phyloP scores from a whole-genome alignment of 2,888 invertebrate species.

The Girardia tigrina region DNA sequence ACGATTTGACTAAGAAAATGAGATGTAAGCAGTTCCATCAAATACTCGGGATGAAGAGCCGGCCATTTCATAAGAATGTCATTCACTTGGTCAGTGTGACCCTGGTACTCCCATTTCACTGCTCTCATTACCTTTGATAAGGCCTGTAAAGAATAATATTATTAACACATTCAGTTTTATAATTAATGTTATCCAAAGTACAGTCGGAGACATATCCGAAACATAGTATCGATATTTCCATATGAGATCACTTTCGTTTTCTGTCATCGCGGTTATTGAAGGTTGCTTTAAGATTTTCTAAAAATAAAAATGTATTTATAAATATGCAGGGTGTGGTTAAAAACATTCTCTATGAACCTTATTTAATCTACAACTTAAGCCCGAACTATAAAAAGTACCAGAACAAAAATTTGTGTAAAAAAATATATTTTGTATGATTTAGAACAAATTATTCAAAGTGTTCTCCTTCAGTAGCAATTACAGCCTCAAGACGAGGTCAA shows the following conservation, averaged over 20 bases:
- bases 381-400: too few relatives aligned
- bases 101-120: conserved; percentile 78
- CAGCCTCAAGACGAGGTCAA: too few relatives aligned
- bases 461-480: too few relatives aligned
- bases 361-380: too few relatives aligned
- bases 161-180: too few relatives aligned
- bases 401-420: too few relatives aligned
- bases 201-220: conserved; percentile 61
- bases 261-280: conserved; percentile 21
- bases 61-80: conserved; percentile 75
- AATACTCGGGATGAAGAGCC: conserved; percentile 92
- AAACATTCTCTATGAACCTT: too few relatives aligned
- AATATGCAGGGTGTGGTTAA: too few relatives aligned
- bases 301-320: too few relatives aligned
- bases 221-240: conserved; percentile 93
- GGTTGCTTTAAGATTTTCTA: conserved; percentile 26
- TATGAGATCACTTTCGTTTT: conserved; percentile 71
- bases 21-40: conserved; percentile 62
- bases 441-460: too few relatives aligned
- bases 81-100: conserved; percentile 76
- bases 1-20: conserved; percentile 71
- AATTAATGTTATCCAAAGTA: conserved; percentile 82
- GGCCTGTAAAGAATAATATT: conserved; percentile 55
- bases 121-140: conserved; percentile 91
- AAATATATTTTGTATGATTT: too few relatives aligned